Percentiles rank a stretch among this genome's conserved stretches.
Evolutionary conservation across 2,113 vertebrate genomes (phyloP).

Genomic region (Montifringilla adamsi): DNA sequence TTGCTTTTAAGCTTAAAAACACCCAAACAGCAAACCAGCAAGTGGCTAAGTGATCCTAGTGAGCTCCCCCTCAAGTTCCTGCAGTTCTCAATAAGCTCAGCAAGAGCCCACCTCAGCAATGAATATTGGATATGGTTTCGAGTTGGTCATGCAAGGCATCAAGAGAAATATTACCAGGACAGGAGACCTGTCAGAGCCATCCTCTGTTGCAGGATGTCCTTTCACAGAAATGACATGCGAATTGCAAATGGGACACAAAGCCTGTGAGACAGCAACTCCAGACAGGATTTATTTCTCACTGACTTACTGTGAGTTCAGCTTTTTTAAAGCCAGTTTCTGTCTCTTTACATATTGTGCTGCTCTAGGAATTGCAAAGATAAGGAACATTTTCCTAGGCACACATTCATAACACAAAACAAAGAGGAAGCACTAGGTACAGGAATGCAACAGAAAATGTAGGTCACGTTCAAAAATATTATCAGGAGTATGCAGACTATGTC

Average conservation of each 20-base stretch:
- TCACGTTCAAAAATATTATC: not conserved
- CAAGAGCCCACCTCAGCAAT: constrained; percentile 1
- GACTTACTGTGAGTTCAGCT: not conserved
- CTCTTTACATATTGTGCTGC: not conserved
- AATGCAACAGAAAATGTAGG: not conserved
- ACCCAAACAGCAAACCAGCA: not conserved
- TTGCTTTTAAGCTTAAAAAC: not conserved
- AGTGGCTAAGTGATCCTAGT: not conserved
- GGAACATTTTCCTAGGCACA: not conserved
- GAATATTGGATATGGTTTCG: constrained; percentile 17
- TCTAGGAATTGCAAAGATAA: not conserved
- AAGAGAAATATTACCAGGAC: constrained; percentile 23
- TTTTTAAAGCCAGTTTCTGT: not conserved
- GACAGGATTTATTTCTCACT: not conserved
- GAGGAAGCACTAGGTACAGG: not conserved
- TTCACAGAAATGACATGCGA: not conserved
- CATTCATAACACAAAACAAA: not conserved
- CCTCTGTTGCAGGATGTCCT: not conserved
- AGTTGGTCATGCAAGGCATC: constrained; percentile 7
- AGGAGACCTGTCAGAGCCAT: not conserved
- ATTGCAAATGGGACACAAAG: not conserved
- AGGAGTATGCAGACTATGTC: not conserved
- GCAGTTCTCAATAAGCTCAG: not conserved
- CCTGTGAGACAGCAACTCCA: not conserved
- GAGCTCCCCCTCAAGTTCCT: not conserved